Conservation (phyloP, 2,888 invertebrate species). For the Lepidochrysops patricia region DNA sequence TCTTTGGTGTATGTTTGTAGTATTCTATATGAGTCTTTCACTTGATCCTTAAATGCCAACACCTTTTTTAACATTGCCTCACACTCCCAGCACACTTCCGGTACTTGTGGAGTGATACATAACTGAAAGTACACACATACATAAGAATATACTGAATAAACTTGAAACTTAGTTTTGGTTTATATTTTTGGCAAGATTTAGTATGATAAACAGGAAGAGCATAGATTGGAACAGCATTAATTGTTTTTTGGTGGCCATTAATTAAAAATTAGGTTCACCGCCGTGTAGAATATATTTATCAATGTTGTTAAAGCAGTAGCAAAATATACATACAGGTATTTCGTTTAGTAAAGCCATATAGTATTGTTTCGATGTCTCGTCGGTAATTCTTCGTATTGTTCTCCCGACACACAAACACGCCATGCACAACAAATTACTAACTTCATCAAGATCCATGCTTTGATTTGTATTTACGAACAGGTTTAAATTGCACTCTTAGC, state of each 20-base stretch:
- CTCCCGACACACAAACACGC: constrained; percentile 52
- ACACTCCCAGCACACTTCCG: constrained; percentile 52
- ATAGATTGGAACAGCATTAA: no score
- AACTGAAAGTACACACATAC: constrained; percentile 45
- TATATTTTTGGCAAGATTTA: no score
- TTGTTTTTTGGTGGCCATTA: neutral
- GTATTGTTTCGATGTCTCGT: constrained; percentile 41
- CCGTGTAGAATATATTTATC: neutral
- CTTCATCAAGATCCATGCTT: neutral
- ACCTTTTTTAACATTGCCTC: constrained; percentile 37
- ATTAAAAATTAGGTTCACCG: no score
- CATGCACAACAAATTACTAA: constrained; percentile 42
- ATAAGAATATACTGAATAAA: no score
- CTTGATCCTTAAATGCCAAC: constrained; percentile 44
- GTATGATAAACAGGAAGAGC: no score
- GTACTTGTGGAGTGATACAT: constrained; percentile 26
- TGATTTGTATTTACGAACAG: neutral
- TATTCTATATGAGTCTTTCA: constrained; percentile 51
- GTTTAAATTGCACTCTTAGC: neutral
- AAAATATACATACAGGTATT: constrained; percentile 44
- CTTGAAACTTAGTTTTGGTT: no score
- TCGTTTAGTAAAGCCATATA: constrained; percentile 46
- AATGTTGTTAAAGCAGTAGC: neutral
- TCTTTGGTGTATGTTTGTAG: constrained; percentile 50
- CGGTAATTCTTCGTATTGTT: constrained; percentile 35